Base-by-base conservation (phyloP, 2,113 vertebrate genomes). In the Bagarius yarrelli region DNA sequence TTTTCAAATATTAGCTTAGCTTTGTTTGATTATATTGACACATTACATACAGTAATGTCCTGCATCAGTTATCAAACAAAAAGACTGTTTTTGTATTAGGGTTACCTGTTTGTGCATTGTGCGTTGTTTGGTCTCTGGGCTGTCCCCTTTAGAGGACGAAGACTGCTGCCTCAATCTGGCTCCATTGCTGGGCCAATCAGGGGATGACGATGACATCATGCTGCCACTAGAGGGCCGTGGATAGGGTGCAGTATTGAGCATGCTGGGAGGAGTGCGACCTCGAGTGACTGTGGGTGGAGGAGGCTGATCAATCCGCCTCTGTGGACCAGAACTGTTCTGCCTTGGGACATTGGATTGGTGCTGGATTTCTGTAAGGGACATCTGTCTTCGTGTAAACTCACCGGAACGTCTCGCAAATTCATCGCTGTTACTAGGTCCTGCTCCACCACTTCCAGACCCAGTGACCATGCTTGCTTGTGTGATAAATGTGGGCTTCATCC, bases 71-170 rank as follows among this genome's bases (percentile, higher is more conserved):
- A 47, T 8, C 44, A 47, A 11, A 8, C 9, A 11, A 47, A 47
- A 6, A 8, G 44, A 40, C 36, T 40, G 36, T 40, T 3, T 8
- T 4, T 40, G 36, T 40, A 40, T 40, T 40, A 40, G 3, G 3
- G 21, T 80, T n/a, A 86, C 85, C 79, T 86, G 85, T 76, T 98
- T 99, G 82, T 90, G 85, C 4, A 88, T 76, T 0, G 91, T 74
- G 0, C 90, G 89, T 5, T 90, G 90, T 66, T 93, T 86, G 27
- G 59, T 92, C 86, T 92, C 97, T 0, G 98, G 98, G 82, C 98
- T 99, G 90, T 99, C 97, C 0, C 96, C 97, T 89, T 99, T 99
- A 55, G 98, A 98, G 0, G 97, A 99, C 0, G 97, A 98, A 0
- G 96, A 97, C 83, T 95, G 95, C 87, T 99, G 97, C 66, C 96